phyloP scores from a whole-genome alignment of 2,888 invertebrate genomes.

The Ellobium chinense region DNA sequence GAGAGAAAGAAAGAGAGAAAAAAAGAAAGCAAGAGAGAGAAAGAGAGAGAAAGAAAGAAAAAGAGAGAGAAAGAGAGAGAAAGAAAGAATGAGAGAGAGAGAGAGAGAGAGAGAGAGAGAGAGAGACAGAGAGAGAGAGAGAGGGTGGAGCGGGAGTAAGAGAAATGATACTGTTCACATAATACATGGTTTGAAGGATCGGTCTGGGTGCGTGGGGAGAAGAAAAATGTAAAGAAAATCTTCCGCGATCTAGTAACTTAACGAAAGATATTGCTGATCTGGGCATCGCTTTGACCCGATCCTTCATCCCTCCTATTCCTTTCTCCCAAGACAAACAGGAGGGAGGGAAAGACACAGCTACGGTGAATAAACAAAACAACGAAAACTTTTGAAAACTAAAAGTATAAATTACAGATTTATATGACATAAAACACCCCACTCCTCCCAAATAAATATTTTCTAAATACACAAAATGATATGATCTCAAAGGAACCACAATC shows the following conservation, averaged over 20 bases:
- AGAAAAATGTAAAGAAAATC: background rate
- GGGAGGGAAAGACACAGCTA: background rate
- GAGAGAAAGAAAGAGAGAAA: background rate
- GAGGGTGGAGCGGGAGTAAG: background rate
- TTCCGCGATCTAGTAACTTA: no score
- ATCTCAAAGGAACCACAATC: no score
- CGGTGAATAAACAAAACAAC: no score
- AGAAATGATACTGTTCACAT: background rate
- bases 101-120: constrained; percentile 17
- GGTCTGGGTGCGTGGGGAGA: background rate
- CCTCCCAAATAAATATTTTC: background rate
- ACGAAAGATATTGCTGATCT: no score
- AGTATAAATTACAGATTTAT: background rate
- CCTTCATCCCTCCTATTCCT: background rate
- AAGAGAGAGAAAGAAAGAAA: background rate
- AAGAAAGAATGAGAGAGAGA: constrained; percentile 11
- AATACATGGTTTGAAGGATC: background rate
- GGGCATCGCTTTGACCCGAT: background rate
- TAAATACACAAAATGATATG: no score
- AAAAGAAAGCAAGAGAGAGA: background rate
- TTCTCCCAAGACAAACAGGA: no score
- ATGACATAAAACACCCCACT: background rate
- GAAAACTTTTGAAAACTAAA: background rate
- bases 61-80: constrained; percentile 5
- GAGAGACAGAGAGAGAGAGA: background rate